These are phyloP conservation scores for Sebastes alutus DNA, from an alignment of 2,797 vertebrate genomes.

Conservation along the genomic window DNA sequence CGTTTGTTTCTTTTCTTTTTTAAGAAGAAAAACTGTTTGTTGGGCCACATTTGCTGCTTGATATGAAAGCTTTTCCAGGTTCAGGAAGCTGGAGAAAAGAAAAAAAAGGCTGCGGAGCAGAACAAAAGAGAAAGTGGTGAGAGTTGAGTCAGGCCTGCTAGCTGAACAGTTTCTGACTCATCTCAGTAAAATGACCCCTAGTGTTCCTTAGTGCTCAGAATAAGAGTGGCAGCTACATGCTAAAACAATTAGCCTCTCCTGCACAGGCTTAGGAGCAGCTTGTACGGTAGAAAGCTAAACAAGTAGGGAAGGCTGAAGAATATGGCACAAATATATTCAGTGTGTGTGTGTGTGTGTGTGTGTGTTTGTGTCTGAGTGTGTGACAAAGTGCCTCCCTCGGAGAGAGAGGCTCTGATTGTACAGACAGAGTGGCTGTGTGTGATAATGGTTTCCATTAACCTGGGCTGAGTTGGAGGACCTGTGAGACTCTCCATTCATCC, in stretches of 20 bases:
- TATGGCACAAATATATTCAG: constrained; percentile 24
- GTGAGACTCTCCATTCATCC: constrained; percentile 74
- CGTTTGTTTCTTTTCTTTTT: constrained; percentile 45
- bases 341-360: constrained; percentile 22
- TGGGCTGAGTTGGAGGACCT: constrained; percentile 75
- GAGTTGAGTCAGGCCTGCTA: constrained; percentile 41
- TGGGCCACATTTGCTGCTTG: constrained; percentile 41
- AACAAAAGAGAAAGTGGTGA: constrained; percentile 45
- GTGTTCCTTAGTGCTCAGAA: constrained; percentile 57
- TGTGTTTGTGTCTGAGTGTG: constrained; percentile 33
- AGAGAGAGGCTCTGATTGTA: constrained; percentile 71
- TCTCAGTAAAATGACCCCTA: constrained; percentile 64
- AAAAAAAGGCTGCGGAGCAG: constrained; percentile 13
- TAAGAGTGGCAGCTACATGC: constrained; percentile 67
- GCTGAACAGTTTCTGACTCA: constrained; percentile 67
- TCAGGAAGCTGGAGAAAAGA: constrained; percentile 11
- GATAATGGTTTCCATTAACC: constrained; percentile 84
- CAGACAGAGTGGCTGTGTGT: constrained; percentile 77
- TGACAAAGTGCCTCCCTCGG: constrained; percentile 70
- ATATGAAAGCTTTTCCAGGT: constrained; percentile 66
- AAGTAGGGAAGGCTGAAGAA: constrained; percentile 21
- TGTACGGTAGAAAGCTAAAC: constrained; percentile 54
- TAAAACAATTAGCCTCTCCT: constrained; percentile 74
- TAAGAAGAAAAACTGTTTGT: constrained; percentile 39
- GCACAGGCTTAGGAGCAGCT: constrained; percentile 32